phyloP scores from a whole-genome alignment of 2,888 invertebrate species.

The Tipula helvola region DNA sequence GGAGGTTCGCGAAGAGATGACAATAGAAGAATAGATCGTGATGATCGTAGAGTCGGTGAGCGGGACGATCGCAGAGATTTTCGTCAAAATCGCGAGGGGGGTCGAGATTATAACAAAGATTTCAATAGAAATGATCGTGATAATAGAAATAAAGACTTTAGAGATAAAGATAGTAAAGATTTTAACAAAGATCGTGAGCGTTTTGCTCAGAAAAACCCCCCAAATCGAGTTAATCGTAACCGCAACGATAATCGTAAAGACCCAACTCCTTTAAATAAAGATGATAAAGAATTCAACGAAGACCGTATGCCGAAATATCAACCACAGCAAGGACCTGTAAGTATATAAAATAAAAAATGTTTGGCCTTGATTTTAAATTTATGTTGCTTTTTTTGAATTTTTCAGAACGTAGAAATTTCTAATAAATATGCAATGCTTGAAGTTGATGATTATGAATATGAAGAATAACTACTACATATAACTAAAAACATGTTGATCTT shows the following conservation, averaged over 20 bases:
- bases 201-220: constrained; percentile 17
- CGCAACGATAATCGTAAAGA: constrained; percentile 4
- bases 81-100: constrained; percentile 12
- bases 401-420: neutral
- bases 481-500: neutral
- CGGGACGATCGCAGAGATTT: constrained; percentile 11
- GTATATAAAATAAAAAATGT: constrained; percentile 21
- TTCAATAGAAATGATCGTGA: neutral
- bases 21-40: constrained; percentile 12
- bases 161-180: constrained; percentile 6
- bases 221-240: constrained; percentile 13
- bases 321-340: constrained; percentile 60
- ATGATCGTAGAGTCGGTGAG: constrained; percentile 15
- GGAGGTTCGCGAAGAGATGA: constrained; percentile 17
- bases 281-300: neutral
- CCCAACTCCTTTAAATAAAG: neutral
- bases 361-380: neutral
- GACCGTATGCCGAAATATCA: constrained; percentile 53
- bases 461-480: neutral
- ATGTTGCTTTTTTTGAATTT: neutral
- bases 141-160: neutral
- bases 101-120: constrained; percentile 12
- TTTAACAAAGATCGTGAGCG: neutral
- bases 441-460: neutral
- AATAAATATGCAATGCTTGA: neutral